Evolutionary conservation across 2,888 invertebrate genomes (phyloP).

Genomic region (Torymus aiolomorphi): DNA sequence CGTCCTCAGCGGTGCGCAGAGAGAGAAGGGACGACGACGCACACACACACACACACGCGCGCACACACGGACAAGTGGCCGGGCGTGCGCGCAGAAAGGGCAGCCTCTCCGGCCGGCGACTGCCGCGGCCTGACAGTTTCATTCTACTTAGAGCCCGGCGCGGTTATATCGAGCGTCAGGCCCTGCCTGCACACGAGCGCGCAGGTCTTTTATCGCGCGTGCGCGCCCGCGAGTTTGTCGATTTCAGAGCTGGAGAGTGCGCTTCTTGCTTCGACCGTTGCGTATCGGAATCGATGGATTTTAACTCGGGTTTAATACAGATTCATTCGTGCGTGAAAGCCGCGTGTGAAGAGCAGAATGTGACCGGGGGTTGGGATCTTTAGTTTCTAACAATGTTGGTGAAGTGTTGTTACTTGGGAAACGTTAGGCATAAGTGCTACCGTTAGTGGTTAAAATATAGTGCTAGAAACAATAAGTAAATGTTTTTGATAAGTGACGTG

Average conservation of each 20-base stretch:
- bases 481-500: no score
- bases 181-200: not conserved
- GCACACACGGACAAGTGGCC: slow-evolving; percentile 18
- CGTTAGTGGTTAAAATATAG: not conserved
- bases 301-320: no score
- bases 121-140: slow-evolving; percentile 45
- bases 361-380: slow-evolving; percentile 4
- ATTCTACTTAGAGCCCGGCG: slow-evolving; percentile 45
- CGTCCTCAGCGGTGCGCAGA: not conserved
- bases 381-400: slow-evolving; percentile 11
- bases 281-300: no score
- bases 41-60: slow-evolving; percentile 27
- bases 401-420: slow-evolving; percentile 7
- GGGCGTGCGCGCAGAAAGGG: slow-evolving; percentile 36
- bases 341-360: slow-evolving; percentile 19
- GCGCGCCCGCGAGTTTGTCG: no score
- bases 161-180: slow-evolving; percentile 4
- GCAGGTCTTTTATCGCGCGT: not conserved
- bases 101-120: slow-evolving; percentile 37
- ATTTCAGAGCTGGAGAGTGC: no score
- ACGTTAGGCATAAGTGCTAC: not conserved
- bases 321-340: no score
- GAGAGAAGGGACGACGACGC: slow-evolving; percentile 51
- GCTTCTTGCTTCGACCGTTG: no score
- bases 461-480: no score